A percentile compares a stretch with the other conserved stretches of the same genome.
Evolutionary conservation across 2,888 invertebrate genomes (phyloP).

Genomic region (Temnothorax ravouxi): DNA sequence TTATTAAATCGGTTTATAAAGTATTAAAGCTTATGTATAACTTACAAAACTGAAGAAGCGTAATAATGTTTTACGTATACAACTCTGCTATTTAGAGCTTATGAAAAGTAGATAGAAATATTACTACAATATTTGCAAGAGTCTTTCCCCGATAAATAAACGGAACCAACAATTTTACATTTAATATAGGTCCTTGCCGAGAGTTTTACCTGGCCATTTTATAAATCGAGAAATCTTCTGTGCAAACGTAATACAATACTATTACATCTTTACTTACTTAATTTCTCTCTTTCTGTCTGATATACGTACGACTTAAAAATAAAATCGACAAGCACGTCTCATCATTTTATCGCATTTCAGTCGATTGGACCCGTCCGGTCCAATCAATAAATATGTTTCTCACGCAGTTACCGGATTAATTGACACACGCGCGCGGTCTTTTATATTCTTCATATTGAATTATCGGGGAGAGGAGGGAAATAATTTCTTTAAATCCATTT

Average conservation of each 20-base stretch:
- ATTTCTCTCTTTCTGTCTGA: not conserved
- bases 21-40: constrained; percentile 5
- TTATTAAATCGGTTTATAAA: constrained; percentile 32
- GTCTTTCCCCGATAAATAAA: not conserved
- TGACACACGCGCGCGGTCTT: constrained; percentile 28
- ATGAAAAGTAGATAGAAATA: constrained; percentile 21
- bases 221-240: not conserved
- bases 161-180: constrained; percentile 13
- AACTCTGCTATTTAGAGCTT: constrained; percentile 34
- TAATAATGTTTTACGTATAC: constrained; percentile 16
- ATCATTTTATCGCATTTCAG: constrained; percentile 27
- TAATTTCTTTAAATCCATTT: constrained; percentile 29
- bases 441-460: constrained; percentile 38
- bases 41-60: not conserved
- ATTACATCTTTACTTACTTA: not conserved
- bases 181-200: constrained; percentile 9
- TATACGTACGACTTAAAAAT: not conserved
- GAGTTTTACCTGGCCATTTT: not conserved
- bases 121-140: constrained; percentile 4
- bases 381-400: constrained; percentile 33
- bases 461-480: not conserved
- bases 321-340: constrained; percentile 25
- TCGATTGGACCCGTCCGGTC: not conserved
- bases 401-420: constrained; percentile 38
- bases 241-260: constrained; percentile 6